A percentile compares a stretch with the other conserved stretches of the same genome.
These are phyloP conservation scores for Lathronympha strigana DNA, from an alignment of 2,888 invertebrate genomes.

Conservation along the genomic window DNA sequence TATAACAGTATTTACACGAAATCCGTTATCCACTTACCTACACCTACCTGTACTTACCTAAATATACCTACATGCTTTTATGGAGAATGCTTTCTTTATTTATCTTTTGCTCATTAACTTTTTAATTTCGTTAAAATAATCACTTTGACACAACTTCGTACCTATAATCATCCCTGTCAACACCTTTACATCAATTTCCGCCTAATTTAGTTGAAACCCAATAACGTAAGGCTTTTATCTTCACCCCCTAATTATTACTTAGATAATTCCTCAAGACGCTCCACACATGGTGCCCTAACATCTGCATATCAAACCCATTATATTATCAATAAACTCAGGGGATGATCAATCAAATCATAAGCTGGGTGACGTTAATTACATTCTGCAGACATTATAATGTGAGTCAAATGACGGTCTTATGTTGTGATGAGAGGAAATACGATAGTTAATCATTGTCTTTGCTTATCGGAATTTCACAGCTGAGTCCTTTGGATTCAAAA, in stretches of 20 bases:
- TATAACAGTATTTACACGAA: neutral
- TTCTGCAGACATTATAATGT: slow-evolving; percentile 42
- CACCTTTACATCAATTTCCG: slow-evolving; percentile 29
- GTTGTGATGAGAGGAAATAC: slow-evolving; percentile 23
- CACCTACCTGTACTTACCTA: neutral
- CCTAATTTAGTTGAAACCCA: slow-evolving; percentile 45
- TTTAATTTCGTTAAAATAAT: neutral
- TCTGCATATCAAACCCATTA: slow-evolving; percentile 33
- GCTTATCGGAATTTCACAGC: slow-evolving; percentile 19
- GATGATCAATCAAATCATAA: slow-evolving; percentile 53
- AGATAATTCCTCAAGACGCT: slow-evolving; percentile 47
- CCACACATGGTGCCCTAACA: slow-evolving; percentile 36
- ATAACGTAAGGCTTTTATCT: slow-evolving; percentile 44
- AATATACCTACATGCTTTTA: neutral
- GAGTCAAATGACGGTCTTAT: slow-evolving; percentile 20
- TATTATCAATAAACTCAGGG: slow-evolving; percentile 46
- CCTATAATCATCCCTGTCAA: slow-evolving; percentile 19
- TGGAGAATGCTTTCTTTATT: no score
- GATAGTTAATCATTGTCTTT: slow-evolving; percentile 36
- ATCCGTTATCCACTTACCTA: neutral
- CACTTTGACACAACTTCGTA: slow-evolving; percentile 12
- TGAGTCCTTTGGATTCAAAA: neutral
- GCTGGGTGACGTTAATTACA: slow-evolving; percentile 54
- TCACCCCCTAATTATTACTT: slow-evolving; percentile 50
- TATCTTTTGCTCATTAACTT: neutral